These are phyloP conservation scores for Aporophyla lueneburgensis DNA, from an alignment of 2,888 invertebrate genomes.

Conservation along the genomic window DNA sequence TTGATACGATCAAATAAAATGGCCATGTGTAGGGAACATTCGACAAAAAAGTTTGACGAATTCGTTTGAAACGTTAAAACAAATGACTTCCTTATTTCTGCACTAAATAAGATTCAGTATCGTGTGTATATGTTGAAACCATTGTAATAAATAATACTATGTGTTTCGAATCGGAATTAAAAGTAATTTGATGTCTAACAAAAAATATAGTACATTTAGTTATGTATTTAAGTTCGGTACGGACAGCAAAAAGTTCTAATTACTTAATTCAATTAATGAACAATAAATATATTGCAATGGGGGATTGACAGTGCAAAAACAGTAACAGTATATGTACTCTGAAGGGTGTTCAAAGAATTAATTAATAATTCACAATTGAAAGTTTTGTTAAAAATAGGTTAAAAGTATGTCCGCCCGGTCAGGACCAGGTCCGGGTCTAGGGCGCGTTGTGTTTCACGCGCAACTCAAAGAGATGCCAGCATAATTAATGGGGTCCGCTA, in stretches of 20 bases:
- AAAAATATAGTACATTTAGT: constrained; percentile 35
- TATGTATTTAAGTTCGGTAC: constrained; percentile 30
- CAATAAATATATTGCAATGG: constrained; percentile 34
- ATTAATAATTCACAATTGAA: background rate
- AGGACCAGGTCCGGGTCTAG: too few species aligned
- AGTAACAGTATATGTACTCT: background rate
- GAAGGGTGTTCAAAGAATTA: background rate
- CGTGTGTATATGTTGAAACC: background rate
- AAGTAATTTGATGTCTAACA: constrained; percentile 45
- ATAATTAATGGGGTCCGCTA: too few species aligned
- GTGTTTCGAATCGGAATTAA: constrained; percentile 57
- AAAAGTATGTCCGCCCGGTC: too few species aligned
- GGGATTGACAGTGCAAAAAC: constrained; percentile 34
- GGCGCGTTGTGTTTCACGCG: too few species aligned
- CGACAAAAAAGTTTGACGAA: constrained; percentile 48
- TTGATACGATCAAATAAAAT: constrained; percentile 58
- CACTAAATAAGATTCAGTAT: constrained; percentile 5
- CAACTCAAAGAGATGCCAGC: too few species aligned
- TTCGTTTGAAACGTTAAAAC: background rate
- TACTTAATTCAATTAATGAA: constrained; percentile 66
- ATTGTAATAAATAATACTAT: constrained; percentile 35
- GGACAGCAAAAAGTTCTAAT: constrained; percentile 61
- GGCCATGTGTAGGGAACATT: constrained; percentile 25
- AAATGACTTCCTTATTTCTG: constrained; percentile 22
- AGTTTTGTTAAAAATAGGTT: too few species aligned